Evolutionary conservation across 2,888 invertebrate genomes (phyloP).

Genomic region (Hypena proboscidalis): DNA sequence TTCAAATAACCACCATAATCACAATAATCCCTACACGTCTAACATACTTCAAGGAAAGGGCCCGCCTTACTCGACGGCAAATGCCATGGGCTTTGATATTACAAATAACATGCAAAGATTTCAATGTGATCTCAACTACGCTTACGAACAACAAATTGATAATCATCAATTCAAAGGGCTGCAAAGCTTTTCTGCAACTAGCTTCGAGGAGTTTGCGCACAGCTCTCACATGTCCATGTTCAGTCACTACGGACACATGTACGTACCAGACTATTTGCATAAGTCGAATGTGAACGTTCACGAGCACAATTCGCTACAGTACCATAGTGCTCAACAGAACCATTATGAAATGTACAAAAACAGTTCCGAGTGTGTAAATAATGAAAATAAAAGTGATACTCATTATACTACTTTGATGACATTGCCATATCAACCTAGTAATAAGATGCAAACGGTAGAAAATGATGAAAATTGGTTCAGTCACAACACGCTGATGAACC

Average conservation of each 20-base stretch:
- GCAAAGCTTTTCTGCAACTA: conserved; percentile 80
- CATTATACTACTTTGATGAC: conserved; percentile 89
- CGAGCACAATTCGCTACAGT: conserved; percentile 66
- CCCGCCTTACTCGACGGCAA: conserved; percentile 62
- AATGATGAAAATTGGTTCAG: conserved; percentile 82
- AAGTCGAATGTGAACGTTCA: conserved; percentile 63
- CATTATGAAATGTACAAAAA: conserved; percentile 77
- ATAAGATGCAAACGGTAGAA: conserved; percentile 88
- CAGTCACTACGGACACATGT: conserved; percentile 80
- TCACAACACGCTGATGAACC: conserved; percentile 71
- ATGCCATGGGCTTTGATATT: conserved; percentile 67
- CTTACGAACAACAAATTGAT: conserved; percentile 68
- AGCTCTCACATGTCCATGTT: conserved; percentile 80
- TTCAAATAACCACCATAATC: conserved; percentile 69
- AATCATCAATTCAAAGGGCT: conserved; percentile 68
- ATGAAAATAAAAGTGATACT: conserved; percentile 82
- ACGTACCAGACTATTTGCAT: conserved; percentile 74
- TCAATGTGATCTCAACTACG: conserved; percentile 77
- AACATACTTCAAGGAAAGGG: conserved; percentile 77
- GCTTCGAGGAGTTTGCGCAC: conserved; percentile 84
- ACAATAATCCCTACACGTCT: conserved; percentile 75
- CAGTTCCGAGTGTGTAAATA: conserved; percentile 65
- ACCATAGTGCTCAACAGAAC: conserved; percentile 65
- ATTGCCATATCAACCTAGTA: conserved; percentile 86
- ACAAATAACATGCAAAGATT: conserved; percentile 73